Evolutionary conservation across 2,888 invertebrate species (phyloP), one percentile per base, ranked within the genome.

Genomic region (Flexamia atlantica): DNA sequence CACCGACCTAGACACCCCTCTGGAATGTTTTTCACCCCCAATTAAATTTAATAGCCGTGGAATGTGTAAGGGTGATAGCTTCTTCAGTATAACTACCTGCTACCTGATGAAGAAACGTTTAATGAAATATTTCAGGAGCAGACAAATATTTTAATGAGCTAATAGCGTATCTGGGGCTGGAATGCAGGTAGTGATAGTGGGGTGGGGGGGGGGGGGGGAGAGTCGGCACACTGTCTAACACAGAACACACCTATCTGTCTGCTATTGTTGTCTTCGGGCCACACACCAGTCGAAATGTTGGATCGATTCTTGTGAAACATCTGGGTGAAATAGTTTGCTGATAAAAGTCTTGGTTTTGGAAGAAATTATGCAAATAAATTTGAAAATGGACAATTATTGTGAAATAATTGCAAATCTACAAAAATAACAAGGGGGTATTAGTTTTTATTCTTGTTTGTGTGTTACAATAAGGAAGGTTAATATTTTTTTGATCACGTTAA

Each of bases 131-230:
- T 68, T 70, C 70, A 14, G 70, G 23, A 40, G 70, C 70, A 70
- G 70, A 70, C 70, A 70, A 70, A 70, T 70, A 70, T 70, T 70
- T 70, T 70, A 70, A 70, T 70, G 40, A 70, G 70, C 32, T 70
- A 70, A 70, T 70, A 70, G 70, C 70, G 32, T 23, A 17, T 20
- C 60, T 23, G 60, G 68, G 70, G 70, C 3, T 70, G 70, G 70
- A 70, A 70, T 70, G 70, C 40, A 70, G 36, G 70, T 20, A 1
- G n/a, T n/a, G n/a, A n/a, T n/a, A n/a, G 68, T 32, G 36, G 30
- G 32, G 36, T 70, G 36, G 4, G 32, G 68, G 30, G 28, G n/a
- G 30, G 9, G 68, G 30, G 30, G 3, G 28, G 30, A 17, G 17
- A n/a, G 68, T 10, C 68, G 68, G 68, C 30, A 68, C 68, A 28